Evolutionary conservation across 2,113 vertebrate genomes (phyloP), one percentile per base, ranked within the genome.

Genomic region (Eonycteris spelaea): DNA sequence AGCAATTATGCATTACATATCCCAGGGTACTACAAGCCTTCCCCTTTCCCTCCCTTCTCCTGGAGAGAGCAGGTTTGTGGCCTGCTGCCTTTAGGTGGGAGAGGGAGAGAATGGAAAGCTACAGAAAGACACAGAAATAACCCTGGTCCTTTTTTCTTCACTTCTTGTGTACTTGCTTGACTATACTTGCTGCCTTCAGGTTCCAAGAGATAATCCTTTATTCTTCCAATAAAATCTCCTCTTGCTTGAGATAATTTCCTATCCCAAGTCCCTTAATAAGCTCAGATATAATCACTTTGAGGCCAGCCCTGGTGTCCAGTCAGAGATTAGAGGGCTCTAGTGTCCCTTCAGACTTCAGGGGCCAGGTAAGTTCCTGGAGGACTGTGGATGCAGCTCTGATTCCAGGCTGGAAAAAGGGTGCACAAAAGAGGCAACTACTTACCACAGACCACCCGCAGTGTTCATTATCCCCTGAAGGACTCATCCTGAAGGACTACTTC

Each of bases 1-100:
- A 98, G 96, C 97, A 86, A 97, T 90, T 97, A 71, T 0, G 87
- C 92, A 18, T 1, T 63, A 94, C 28, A 0, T 53, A 70, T 86
- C 92, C 86, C 83, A 3, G 97, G 95, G 75, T 77, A 77, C 57
- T 2, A 3, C 0, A 45, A 87, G 82, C 78, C 85, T 77, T 90
- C 74, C 63, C 48, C 21, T 16, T 86, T 55, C n/a, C 53, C 79
- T 80, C n/a, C 67, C 61, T 95, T 68, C 96, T 94, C 84, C 85
- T 24, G 0, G 35, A 8, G 90, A 97, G 91, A 94, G 95, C 87
- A 95, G 84, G 55, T 63, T 68, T 94, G 93, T 48, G 30, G 96
- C 86, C 95, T 53, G 87, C 88, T 5, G 89, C 35, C 97, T 73
- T 91, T 24, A 13, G 12, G 93, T 83, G 73, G 87, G 6, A 45